Percentiles rank a stretch among this genome's conserved stretches.
Conservation (phyloP, 2,797 vertebrate genomes). For the Scyliorhinus canicula region DNA sequence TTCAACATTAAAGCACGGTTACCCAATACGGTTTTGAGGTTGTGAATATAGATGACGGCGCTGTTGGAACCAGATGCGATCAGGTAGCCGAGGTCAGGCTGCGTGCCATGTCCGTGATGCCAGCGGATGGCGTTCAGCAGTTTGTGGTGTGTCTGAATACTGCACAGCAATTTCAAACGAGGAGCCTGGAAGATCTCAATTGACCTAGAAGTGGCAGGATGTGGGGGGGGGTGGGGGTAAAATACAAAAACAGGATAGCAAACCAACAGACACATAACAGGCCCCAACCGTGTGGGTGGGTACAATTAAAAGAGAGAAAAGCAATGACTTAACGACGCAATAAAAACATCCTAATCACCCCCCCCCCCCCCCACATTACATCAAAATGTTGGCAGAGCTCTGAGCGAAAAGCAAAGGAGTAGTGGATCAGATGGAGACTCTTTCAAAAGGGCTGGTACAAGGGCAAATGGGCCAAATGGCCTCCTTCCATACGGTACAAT, state of each 20-base stretch:
- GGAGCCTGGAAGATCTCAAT: slow-evolving; percentile 80
- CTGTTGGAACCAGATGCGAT: slow-evolving; percentile 90
- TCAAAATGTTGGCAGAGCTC: neutral
- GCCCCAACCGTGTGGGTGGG: neutral
- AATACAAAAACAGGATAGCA: neutral
- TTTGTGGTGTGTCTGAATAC: slow-evolving; percentile 91
- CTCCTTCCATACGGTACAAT: neutral
- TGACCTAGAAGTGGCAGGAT: slow-evolving; percentile 67
- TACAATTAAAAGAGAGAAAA: neutral
- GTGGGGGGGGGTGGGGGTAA: neutral
- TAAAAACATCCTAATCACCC: neutral
- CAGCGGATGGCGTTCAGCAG: slow-evolving; percentile 83
- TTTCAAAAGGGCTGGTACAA: neutral
- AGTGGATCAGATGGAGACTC: neutral
- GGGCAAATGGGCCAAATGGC: neutral
- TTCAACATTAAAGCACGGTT: slow-evolving; percentile 41
- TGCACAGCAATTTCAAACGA: slow-evolving; percentile 73
- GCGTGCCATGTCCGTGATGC: slow-evolving; percentile 71
- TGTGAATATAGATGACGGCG: slow-evolving; percentile 80
- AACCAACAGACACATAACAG: neutral
- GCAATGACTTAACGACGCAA: slow-evolving; percentile 26
- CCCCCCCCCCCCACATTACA: neutral
- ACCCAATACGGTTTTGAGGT: slow-evolving; percentile 71
- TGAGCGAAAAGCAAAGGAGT: neutral
- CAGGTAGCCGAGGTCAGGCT: slow-evolving; percentile 64